Evolutionary conservation across 2,797 vertebrate genomes (phyloP).

Genomic region (Meda fulgida): DNA sequence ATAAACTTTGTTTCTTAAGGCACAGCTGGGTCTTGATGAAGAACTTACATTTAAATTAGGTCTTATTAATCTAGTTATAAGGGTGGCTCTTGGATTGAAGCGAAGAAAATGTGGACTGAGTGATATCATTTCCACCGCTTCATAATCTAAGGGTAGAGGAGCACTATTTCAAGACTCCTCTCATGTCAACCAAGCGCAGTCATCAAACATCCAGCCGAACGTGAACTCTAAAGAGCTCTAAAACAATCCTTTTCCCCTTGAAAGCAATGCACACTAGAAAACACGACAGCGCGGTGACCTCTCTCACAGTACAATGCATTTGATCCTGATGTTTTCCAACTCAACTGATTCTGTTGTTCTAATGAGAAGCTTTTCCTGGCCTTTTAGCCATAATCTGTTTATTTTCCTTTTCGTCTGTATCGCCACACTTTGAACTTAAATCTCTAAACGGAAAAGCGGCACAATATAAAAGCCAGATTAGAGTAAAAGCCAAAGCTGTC

Average conservation of each 20-base stretch:
- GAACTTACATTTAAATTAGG: background rate
- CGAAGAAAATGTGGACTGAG: background rate
- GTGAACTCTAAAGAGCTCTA: constrained; percentile 2
- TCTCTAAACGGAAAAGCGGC: constrained; percentile 55
- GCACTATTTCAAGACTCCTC: background rate
- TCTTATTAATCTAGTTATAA: background rate
- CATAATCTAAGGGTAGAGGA: background rate
- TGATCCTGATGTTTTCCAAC: constrained; percentile 34
- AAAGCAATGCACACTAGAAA: constrained; percentile 12
- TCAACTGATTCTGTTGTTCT: constrained; percentile 24
- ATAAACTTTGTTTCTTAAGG: background rate
- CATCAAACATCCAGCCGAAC: background rate
- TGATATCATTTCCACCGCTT: background rate
- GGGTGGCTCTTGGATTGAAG: background rate
- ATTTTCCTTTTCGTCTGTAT: constrained; percentile 58
- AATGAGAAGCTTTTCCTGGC: constrained; percentile 39
- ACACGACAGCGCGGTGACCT: constrained; percentile 11
- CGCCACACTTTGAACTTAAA: constrained; percentile 55
- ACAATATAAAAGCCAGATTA: constrained; percentile 74
- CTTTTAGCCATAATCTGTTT: constrained; percentile 62
- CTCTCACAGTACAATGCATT: constrained; percentile 30
- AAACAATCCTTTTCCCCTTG: constrained; percentile 19
- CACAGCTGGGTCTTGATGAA: background rate
- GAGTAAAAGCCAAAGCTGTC: constrained; percentile 72
- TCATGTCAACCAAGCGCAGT: background rate